Base-by-base conservation (phyloP, 2,888 invertebrate species). In the Tillus elongatus region DNA sequence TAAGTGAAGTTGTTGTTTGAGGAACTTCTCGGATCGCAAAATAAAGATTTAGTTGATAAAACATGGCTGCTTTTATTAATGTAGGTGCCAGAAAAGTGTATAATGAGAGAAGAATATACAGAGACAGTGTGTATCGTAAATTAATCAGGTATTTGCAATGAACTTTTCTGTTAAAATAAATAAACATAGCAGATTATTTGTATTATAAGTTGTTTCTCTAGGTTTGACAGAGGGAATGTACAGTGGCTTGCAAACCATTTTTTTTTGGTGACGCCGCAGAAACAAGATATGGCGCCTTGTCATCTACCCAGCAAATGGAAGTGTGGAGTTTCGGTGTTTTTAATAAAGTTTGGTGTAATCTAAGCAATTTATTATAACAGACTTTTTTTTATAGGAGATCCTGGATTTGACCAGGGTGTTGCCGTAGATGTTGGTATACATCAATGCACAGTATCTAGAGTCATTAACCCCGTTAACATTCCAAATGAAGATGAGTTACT, bases 341-440 rank as follows among this genome's bases (percentile, higher is more conserved):
- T 11, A 29, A 29, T n/a, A 6, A 29, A n/a, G 30, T 29, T 29
- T 29, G n/a, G 10, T n/a, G 30, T n/a, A 8, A 29, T 8, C 11
- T 11, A 29, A n/a, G 9, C 24, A 19, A 19, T 19, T 19, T 19
- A 8, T 11, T n/a, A n/a, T 29, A 8, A 29, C 30, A 29, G 11
- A n/a, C 6, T n/a, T 29, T 29, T 37, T 19, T 28, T 14, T 27
- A 6, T 6, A 10, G 37, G n/a, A 15, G 36, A 39, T 31, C 39
- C 36, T 12, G 37, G 37, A 19, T 40, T 40, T 32, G 29, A 40
- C 13, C 4, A n/a, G 9, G 37, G 40, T n/a, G 36, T 42, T 10
- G 40, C 30, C 12, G 37, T 35, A 33, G 42, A 40, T 19, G 4
- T 42, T 13, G 42, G 37, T 11, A 12, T 33, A 4, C 31, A 36